A percentile compares a stretch with the other conserved stretches of the same genome.
These are phyloP conservation scores for Cricetomys ansorgei DNA, from an alignment of 2,113 vertebrate species.

Conservation along the genomic window DNA sequence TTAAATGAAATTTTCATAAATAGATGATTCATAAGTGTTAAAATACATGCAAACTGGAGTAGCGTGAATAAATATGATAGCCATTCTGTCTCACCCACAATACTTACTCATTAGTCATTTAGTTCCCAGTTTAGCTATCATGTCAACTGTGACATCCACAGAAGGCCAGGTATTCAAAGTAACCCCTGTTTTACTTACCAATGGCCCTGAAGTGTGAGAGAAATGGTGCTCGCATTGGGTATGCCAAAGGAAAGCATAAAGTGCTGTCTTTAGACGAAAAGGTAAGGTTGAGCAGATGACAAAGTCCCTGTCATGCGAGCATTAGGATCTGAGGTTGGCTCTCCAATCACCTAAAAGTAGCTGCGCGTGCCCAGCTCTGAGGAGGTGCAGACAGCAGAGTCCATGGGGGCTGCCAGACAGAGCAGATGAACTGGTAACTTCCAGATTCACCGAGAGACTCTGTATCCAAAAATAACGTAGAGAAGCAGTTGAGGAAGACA, in stretches of 20 bases:
- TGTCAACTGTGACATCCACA: not conserved
- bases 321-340: not conserved
- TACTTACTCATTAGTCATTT: not conserved
- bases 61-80: not conserved
- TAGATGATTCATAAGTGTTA: not conserved
- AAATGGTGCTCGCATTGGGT: not conserved
- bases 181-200: not conserved
- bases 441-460: not conserved
- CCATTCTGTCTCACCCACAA: too few relatives aligned
- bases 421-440: not conserved
- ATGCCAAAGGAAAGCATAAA: not conserved
- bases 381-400: not conserved
- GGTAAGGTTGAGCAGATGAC: too few relatives aligned
- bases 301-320: not conserved
- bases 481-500: not conserved
- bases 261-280: not conserved
- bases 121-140: not conserved
- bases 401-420: not conserved
- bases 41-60: not conserved
- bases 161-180: not conserved
- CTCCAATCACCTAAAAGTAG: not conserved
- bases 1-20: not conserved
- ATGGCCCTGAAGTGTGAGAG: not conserved
- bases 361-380: not conserved
- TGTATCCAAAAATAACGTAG: not conserved